Percentiles rank a stretch among this genome's conserved stretches.
These are phyloP conservation scores for Barbus barbus DNA, from an alignment of 2,113 vertebrate genomes.

Conservation along the genomic window DNA sequence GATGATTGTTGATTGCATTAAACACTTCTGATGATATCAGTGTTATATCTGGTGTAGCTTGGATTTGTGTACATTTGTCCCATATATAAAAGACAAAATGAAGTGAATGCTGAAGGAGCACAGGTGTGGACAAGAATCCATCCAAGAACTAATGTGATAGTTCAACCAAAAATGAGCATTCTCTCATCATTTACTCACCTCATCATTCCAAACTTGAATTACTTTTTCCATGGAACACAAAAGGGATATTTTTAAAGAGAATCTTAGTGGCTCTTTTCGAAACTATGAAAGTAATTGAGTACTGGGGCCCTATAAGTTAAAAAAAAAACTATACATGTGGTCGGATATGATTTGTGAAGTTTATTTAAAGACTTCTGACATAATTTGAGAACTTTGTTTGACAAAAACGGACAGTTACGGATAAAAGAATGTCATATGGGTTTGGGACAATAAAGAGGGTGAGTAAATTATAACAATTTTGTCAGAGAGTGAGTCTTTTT, in stretches of 20 bases:
- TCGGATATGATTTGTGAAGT: not conserved
- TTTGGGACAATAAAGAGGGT: not conserved
- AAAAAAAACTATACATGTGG: not conserved
- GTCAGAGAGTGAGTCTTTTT: too few relatives aligned
- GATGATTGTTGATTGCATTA: slow-evolving; percentile 22
- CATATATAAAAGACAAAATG: not conserved
- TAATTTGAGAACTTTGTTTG: not conserved
- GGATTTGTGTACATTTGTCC: not conserved
- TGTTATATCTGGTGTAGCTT: not conserved
- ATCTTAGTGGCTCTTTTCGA: not conserved
- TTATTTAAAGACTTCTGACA: not conserved
- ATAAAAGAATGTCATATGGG: not conserved
- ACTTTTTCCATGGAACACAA: not conserved
- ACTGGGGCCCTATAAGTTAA: not conserved
- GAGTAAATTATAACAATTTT: too few relatives aligned
- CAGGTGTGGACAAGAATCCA: not conserved
- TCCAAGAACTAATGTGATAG: not conserved
- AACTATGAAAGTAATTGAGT: not conserved
- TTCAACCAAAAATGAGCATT: too few relatives aligned
- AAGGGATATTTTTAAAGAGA: not conserved
- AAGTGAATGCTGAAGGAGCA: not conserved
- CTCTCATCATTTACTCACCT: not conserved
- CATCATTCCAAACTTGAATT: too few relatives aligned
- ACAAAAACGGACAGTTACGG: not conserved
- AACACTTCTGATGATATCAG: not conserved